Percentiles rank a stretch among this genome's conserved stretches.
phyloP scores from a whole-genome alignment of 1,140 invertebrate genomes.

The Aleiodes sp. region DNA sequence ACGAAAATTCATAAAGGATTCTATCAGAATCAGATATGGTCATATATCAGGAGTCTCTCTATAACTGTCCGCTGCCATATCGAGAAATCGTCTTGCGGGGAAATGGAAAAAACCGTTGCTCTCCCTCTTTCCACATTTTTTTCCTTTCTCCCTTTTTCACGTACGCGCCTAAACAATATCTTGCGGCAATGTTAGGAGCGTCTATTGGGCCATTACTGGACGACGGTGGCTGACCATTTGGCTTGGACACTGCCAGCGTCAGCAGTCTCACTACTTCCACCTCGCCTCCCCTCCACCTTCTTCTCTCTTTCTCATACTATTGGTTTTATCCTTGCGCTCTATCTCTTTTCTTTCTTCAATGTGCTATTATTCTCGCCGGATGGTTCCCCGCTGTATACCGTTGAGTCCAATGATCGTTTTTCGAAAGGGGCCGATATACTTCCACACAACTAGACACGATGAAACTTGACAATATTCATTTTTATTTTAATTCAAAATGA shows the following conservation, averaged over 20 bases:
- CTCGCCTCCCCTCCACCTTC: conserved; percentile 40
- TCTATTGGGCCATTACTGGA: conserved; percentile 64
- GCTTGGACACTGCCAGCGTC: conserved; percentile 61
- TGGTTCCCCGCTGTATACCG: neutral
- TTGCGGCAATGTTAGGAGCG: conserved; percentile 64
- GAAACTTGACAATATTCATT: neutral
- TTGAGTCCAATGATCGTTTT: neutral
- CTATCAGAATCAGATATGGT: neutral
- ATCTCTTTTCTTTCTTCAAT: conserved; percentile 13
- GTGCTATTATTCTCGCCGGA: neutral
- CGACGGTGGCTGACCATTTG: conserved; percentile 64
- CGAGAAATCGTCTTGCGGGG: conserved; percentile 26
- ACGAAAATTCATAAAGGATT: neutral
- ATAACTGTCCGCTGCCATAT: conserved; percentile 22
- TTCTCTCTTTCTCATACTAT: conserved; percentile 29
- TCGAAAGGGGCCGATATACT: neutral
- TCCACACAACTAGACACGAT: conserved; percentile 11
- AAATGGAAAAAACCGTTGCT: neutral
- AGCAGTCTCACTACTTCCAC: conserved; percentile 53
- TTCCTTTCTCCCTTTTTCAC: conserved; percentile 16
- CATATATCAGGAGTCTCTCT: neutral
- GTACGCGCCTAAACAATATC: conserved; percentile 64
- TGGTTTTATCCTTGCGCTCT: conserved; percentile 11
- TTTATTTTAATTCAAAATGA: neutral
- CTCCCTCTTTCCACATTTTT: no score